Evolutionary conservation across 2,113 vertebrate species (phyloP).

Genomic region (Pelodiscus sinensis): DNA sequence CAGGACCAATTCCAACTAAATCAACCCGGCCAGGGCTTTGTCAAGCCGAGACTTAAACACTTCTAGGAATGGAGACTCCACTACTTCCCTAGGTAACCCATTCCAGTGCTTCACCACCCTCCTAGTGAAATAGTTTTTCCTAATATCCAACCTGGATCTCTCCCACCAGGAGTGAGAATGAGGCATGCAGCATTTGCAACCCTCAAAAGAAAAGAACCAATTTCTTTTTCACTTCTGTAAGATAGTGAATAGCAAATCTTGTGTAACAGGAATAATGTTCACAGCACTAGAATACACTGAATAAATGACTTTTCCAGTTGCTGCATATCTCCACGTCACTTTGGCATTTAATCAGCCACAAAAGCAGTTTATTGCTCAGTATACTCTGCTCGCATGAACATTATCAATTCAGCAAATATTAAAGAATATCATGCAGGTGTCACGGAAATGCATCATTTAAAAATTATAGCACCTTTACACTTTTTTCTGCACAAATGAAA

Average conservation of each 20-base stretch:
- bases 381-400: constrained; percentile 49
- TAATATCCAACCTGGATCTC: no score
- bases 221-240: constrained; percentile 60
- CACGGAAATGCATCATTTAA: constrained; percentile 48
- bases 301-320: constrained; percentile 63
- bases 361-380: constrained; percentile 65
- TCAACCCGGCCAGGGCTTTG: no score
- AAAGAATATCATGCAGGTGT: constrained; percentile 61
- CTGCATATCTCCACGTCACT: constrained; percentile 60
- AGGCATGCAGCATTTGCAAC: constrained; percentile 43
- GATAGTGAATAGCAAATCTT: constrained; percentile 71
- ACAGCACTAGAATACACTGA: constrained; percentile 58
- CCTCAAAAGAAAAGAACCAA: constrained; percentile 62
- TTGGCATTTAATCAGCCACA: constrained; percentile 73
- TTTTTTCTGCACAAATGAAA: constrained; percentile 42
- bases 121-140: no score
- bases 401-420: constrained; percentile 73
- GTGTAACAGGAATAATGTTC: constrained; percentile 71
- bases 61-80: no score
- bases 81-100: no score
- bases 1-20: no score
- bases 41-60: no score
- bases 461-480: constrained; percentile 53
- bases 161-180: no score
- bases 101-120: no score